These are phyloP conservation scores for Orthosia incerta DNA, from an alignment of 2,888 invertebrate species.

Conservation along the genomic window DNA sequence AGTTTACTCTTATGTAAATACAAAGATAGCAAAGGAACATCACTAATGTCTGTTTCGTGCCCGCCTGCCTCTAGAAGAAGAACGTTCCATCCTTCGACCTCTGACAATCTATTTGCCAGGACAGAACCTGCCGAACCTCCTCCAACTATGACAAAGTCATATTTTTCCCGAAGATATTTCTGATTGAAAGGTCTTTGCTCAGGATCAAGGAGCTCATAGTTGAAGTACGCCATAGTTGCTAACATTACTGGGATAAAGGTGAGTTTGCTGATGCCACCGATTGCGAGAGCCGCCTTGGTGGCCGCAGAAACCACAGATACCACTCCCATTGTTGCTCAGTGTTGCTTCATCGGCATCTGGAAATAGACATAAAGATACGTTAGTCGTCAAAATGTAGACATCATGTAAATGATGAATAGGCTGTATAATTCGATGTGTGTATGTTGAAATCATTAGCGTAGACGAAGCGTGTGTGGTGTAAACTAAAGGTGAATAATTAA, in stretches of 20 bases:
- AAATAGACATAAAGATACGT: conserved; percentile 54
- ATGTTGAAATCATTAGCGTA: conserved; percentile 2
- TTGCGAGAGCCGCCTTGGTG: conserved; percentile 93
- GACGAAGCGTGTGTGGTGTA: not conserved
- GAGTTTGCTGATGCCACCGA: conserved; percentile 94
- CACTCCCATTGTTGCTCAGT: conserved; percentile 80
- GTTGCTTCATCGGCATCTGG: conserved; percentile 71
- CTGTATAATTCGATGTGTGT: not conserved
- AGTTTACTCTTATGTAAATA: conserved; percentile 97
- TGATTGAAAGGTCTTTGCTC: conserved; percentile 95
- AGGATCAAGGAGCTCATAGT: conserved; percentile 96
- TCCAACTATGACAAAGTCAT: conserved; percentile 96
- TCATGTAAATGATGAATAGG: conserved; percentile 10
- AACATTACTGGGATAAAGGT: conserved; percentile 94
- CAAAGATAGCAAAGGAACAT: conserved; percentile 96
- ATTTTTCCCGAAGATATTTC: conserved; percentile 92
- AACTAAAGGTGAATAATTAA: not conserved
- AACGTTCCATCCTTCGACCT: conserved; percentile 95
- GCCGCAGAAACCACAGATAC: conserved; percentile 91
- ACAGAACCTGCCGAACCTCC: conserved; percentile 97
- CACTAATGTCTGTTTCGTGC: conserved; percentile 96
- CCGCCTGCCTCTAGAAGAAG: conserved; percentile 96
- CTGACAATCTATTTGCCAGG: conserved; percentile 95
- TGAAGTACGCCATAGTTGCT: conserved; percentile 95
- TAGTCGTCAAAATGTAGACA: conserved; percentile 16